Conservation (phyloP, 2,888 invertebrate genomes). For the Xanthia icteritia region DNA sequence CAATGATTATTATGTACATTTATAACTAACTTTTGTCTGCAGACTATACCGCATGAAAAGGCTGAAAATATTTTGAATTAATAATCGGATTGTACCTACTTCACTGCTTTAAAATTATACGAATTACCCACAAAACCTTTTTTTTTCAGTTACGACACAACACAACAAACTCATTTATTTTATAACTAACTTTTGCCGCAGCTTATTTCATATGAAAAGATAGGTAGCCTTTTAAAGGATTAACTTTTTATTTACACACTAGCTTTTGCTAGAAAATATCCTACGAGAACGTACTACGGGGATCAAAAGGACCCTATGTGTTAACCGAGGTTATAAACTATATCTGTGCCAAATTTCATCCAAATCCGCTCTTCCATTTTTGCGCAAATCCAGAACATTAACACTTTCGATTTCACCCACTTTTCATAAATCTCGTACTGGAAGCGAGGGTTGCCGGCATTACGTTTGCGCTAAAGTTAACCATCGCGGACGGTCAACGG, state of each 20-base stretch:
- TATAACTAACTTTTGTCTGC: conserved; percentile 37
- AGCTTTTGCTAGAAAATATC: background rate
- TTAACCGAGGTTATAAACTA: background rate
- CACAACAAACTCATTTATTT: conserved; percentile 39
- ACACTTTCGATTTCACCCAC: too few species aligned
- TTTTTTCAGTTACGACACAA: conserved; percentile 28
- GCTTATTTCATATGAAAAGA: conserved; percentile 45
- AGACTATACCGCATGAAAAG: conserved; percentile 19
- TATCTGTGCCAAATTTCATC: background rate
- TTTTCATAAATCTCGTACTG: too few species aligned
- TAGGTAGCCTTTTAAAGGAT: conserved; percentile 17
- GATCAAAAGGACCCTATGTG: background rate
- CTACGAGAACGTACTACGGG: background rate
- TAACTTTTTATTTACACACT: conserved; percentile 28
- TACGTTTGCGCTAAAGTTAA: too few species aligned
- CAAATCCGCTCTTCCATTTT: background rate
- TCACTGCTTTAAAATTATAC: conserved; percentile 23
- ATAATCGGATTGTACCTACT: conserved; percentile 24
- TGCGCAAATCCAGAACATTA: too few species aligned
- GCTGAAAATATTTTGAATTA: conserved; percentile 27
- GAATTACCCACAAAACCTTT: conserved; percentile 2
- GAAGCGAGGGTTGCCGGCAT: too few species aligned
- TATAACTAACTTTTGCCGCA: conserved; percentile 38
- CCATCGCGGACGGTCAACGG: too few species aligned
- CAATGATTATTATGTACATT: conserved; percentile 14